Base-by-base conservation (phyloP, 2,888 invertebrate genomes). In the Sphaerophoria rueppellii region DNA sequence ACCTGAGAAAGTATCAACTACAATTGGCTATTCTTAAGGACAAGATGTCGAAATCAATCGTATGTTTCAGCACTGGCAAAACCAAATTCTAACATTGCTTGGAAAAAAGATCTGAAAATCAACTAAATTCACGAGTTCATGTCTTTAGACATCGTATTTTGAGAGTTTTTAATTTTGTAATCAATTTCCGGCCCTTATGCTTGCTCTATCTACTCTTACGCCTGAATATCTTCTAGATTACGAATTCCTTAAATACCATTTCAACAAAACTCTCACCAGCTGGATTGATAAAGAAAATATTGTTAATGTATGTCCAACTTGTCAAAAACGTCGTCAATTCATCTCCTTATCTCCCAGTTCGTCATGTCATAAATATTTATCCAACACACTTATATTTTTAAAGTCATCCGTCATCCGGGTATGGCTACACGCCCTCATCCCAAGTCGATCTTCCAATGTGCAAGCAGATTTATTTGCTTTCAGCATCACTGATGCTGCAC, bases 361-460 rank as follows among this genome's bases (percentile, higher is more conserved):
- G 11, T 24, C 40, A 24, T 48, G 35, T 34, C 32, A 63, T 16
- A 48, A 48, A 48, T 6, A 63, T 34, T 63, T 63, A 43, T 48
- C 34, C 11, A 65, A 65, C 16, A 37, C 35, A 65, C 35, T 50
- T 12, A 65, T 65, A 43, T 43, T 43, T 43, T 43, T 43, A 4
- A 4, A 12, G 7, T 57, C 24, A 7, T 61, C 24, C 43, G 43
- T 16, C 63, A 63, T 65, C 63, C 63, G 63, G 63, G 63, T 48
- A 48, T 24, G 24, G 24, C 24, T 24, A 6, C 11, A 50, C 63
- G 50, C 63, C 63, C 63, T 65, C 63, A 65, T 65, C 16, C 32
- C 5, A 63, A 48, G 14, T 34, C 46, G 46, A 43, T 24, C 0
- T 24, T 2, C 24, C 24, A 24, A 24, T 24, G 24, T 24, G 24